Evolutionary conservation across 2,113 vertebrate species (phyloP).

Genomic region (Danio rerio): GRCz12tu NC_133176.1:22048501-22049000

Average conservation of each 20-base stretch:
- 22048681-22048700: constrained; percentile 29
- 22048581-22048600: constrained; percentile 26
- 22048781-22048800: background rate
- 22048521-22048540: constrained; percentile 29
- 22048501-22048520: constrained; percentile 1
- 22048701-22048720: constrained; percentile 36
- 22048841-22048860: constrained; percentile 30
- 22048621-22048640: constrained; percentile 39
- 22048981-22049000: background rate
- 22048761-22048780: constrained; percentile 3
- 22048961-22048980: constrained; percentile 16
- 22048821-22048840: constrained; percentile 31
- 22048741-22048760: background rate
- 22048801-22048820: constrained; percentile 21
- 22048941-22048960: constrained; percentile 29
- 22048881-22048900: constrained; percentile 32
- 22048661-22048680: constrained; percentile 29
- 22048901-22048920: constrained; percentile 48
- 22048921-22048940: constrained; percentile 44
- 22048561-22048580: constrained; percentile 23
- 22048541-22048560: constrained; percentile 31
- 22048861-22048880: constrained; percentile 42
- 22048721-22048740: constrained; percentile 27
- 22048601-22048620: constrained; percentile 36
- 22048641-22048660: constrained; percentile 37